phyloP scores from a whole-genome alignment of 1,140 invertebrate species.

The Thalassaphorura encarpata region DNA sequence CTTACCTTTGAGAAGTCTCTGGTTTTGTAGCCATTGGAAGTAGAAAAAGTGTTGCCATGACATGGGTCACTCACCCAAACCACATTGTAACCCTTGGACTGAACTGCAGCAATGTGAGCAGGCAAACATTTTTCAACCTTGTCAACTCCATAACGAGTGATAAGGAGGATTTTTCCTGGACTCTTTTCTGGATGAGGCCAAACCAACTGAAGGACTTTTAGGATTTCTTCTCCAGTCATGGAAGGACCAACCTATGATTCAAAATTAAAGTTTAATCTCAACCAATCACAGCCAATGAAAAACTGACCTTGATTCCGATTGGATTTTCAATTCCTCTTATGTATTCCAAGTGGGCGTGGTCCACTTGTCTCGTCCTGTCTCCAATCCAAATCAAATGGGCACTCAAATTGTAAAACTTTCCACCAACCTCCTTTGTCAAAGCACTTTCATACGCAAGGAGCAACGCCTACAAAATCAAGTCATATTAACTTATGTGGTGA shows the following conservation, averaged over 20 bases:
- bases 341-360: constrained; percentile 9
- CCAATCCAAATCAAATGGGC: constrained; percentile 10
- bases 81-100: background rate
- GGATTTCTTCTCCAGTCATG: background rate
- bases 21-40: background rate
- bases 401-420: constrained; percentile 5
- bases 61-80: constrained; percentile 8
- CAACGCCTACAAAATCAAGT: too few species aligned
- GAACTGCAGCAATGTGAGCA: background rate
- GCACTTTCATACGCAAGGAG: constrained; percentile 5
- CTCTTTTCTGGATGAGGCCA: background rate
- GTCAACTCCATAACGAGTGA: constrained; percentile 7
- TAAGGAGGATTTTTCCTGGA: constrained; percentile 4
- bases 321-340: constrained; percentile 2
- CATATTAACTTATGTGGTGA: too few species aligned
- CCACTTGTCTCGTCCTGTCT: background rate
- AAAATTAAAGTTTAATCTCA: too few species aligned
- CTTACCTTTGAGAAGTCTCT: background rate
- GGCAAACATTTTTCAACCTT: constrained; percentile 2
- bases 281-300: too few species aligned
- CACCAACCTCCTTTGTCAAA: constrained; percentile 1
- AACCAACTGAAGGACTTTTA: background rate
- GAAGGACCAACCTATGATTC: constrained; percentile 3
- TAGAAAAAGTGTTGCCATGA: constrained; percentile 1
- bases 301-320: constrained; percentile 9